Evolutionary conservation across 2,113 vertebrate genomes (phyloP).

Genomic region (Cettia cetti): DNA sequence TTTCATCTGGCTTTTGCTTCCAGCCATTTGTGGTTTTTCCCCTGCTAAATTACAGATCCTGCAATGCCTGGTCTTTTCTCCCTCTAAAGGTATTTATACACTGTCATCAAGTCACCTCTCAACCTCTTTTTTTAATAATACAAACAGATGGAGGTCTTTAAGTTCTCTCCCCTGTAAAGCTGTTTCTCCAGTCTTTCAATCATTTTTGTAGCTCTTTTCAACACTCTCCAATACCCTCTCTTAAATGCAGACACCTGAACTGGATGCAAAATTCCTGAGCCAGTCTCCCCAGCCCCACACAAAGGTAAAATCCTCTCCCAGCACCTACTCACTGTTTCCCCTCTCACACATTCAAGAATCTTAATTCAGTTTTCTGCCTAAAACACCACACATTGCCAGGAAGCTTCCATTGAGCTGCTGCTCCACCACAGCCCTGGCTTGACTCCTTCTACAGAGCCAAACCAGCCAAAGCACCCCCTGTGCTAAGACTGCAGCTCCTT

Average conservation of each 20-base stretch:
- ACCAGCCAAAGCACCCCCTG: background rate
- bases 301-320: background rate
- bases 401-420: background rate
- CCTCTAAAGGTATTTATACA: background rate
- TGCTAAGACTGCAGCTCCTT: background rate
- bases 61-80: background rate
- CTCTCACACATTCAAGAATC: background rate
- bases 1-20: slow-evolving; percentile 10
- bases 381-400: background rate
- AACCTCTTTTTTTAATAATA: slow-evolving; percentile 21
- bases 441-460: background rate
- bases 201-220: slow-evolving; percentile 44
- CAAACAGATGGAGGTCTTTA: slow-evolving; percentile 49
- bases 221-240: background rate
- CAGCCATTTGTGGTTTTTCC: background rate
- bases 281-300: background rate
- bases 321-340: background rate
- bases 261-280: background rate
- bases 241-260: slow-evolving; percentile 14
- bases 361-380: background rate
- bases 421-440: background rate
- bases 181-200: background rate
- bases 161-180: background rate
- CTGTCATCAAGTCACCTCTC: slow-evolving; percentile 44
- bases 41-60: background rate